A percentile compares a stretch with the other conserved stretches of the same genome.
Conservation (phyloP, 2,888 invertebrate species). For the Pycnomerus fuliginosus region DNA sequence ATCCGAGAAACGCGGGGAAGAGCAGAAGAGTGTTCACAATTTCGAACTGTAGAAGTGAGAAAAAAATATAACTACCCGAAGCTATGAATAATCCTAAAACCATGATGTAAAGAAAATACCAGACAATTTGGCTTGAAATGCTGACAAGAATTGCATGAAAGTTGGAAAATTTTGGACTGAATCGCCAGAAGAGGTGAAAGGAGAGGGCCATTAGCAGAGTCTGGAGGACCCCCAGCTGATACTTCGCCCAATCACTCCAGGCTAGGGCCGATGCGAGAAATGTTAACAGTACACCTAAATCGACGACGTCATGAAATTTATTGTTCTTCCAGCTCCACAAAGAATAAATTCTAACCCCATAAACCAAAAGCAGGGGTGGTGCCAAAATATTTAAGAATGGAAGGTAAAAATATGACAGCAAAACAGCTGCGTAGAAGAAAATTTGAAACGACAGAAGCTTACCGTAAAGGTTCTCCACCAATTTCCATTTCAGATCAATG, state of each 20-base stretch:
- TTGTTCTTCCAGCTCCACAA: slow-evolving; percentile 9
- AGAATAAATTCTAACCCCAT: background rate
- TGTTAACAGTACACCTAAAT: slow-evolving; percentile 1
- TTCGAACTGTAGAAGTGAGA: background rate
- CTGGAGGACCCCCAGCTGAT: slow-evolving; percentile 2
- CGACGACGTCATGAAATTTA: slow-evolving; percentile 8
- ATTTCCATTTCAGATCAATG: slow-evolving; percentile 17
- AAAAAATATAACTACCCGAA: slow-evolving; percentile 3
- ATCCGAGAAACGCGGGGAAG: background rate
- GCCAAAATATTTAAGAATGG: slow-evolving; percentile 1
- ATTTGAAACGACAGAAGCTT: slow-evolving; percentile 10
- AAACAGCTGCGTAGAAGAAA: slow-evolving; percentile 5
- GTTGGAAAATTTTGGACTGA: slow-evolving; percentile 4
- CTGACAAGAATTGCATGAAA: slow-evolving; percentile 8
- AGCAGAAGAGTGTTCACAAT: background rate
- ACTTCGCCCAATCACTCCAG: slow-evolving; percentile 1
- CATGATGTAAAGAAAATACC: slow-evolving; percentile 7
- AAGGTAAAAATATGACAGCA: background rate
- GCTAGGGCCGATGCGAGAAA: background rate
- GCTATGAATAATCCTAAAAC: slow-evolving; percentile 3
- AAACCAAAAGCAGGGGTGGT: slow-evolving; percentile 1
- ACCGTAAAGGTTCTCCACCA: slow-evolving; percentile 4
- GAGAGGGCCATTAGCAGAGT: slow-evolving; percentile 4
- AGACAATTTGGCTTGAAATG: slow-evolving; percentile 1
- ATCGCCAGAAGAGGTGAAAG: slow-evolving; percentile 13